These are phyloP conservation scores for Cyrtonyx montezumae DNA, from an alignment of 2,113 vertebrate genomes.

Conservation along the genomic window DNA sequence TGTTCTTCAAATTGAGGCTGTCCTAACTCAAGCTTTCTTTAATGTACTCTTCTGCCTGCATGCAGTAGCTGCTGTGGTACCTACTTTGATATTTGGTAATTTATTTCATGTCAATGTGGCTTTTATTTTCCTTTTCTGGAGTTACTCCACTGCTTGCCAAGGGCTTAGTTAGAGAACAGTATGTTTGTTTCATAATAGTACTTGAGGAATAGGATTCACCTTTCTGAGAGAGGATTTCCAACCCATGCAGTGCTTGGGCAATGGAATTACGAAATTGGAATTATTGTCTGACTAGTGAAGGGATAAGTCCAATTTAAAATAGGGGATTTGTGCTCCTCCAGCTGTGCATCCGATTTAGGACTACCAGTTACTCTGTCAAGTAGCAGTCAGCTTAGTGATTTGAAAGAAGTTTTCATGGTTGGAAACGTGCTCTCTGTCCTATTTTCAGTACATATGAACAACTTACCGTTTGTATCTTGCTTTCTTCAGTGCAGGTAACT, in stretches of 20 bases:
- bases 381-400: background rate
- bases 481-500: background rate
- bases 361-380: background rate
- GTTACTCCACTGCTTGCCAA: background rate
- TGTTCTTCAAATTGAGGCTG: background rate
- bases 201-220: background rate
- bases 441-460: background rate
- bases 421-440: background rate
- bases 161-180: background rate
- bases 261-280: slow-evolving; percentile 16
- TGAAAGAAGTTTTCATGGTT: background rate
- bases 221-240: background rate
- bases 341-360: slow-evolving; percentile 18
- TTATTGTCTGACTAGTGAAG: slow-evolving; percentile 5
- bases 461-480: background rate
- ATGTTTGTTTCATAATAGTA: background rate
- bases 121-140: background rate
- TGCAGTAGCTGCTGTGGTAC: background rate
- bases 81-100: background rate
- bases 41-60: background rate
- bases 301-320: slow-evolving; percentile 43
- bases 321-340: slow-evolving; percentile 36
- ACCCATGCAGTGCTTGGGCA: background rate
- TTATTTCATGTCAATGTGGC: background rate
- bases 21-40: background rate